Evolutionary conservation across 2,888 invertebrate species (phyloP).

Genomic region (Gasteruption jaculator): DNA sequence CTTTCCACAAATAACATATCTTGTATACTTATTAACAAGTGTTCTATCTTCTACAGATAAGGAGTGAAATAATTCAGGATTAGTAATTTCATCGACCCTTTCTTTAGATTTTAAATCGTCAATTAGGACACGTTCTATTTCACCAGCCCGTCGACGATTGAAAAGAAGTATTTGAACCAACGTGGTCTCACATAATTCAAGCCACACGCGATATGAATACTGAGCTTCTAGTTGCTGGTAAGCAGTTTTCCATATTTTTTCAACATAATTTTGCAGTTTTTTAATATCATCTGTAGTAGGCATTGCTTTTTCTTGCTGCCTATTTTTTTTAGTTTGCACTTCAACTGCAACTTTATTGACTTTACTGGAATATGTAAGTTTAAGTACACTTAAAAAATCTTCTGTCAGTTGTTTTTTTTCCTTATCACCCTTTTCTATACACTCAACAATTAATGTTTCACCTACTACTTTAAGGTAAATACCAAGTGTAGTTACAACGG

Average conservation of each 20-base stretch:
- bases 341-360: slow-evolving; percentile 17
- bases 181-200: slow-evolving; percentile 6
- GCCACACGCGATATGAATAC: slow-evolving; percentile 11
- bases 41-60: slow-evolving; percentile 9
- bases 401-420: slow-evolving; percentile 6
- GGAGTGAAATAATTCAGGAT: slow-evolving; percentile 13
- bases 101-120: no score
- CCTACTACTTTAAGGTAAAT: slow-evolving; percentile 11
- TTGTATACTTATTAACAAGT: slow-evolving; percentile 8
- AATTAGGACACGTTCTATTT: slow-evolving; percentile 17
- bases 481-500: slow-evolving; percentile 9
- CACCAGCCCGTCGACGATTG: slow-evolving; percentile 17
- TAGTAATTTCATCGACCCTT: not conserved
- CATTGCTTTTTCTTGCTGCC: slow-evolving; percentile 11
- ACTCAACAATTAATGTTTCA: slow-evolving; percentile 4
- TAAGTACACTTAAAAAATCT: slow-evolving; percentile 1
- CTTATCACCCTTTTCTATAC: slow-evolving; percentile 4
- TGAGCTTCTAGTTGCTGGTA: not conserved
- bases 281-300: slow-evolving; percentile 16
- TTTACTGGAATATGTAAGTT: slow-evolving; percentile 6
- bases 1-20: slow-evolving; percentile 17
- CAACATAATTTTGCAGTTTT: slow-evolving; percentile 10
- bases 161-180: slow-evolving; percentile 16
- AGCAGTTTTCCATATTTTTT: slow-evolving; percentile 8
- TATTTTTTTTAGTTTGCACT: slow-evolving; percentile 3